Evolutionary conservation across 2,888 invertebrate genomes (phyloP).

Genomic region (Catocala sponsa): DNA sequence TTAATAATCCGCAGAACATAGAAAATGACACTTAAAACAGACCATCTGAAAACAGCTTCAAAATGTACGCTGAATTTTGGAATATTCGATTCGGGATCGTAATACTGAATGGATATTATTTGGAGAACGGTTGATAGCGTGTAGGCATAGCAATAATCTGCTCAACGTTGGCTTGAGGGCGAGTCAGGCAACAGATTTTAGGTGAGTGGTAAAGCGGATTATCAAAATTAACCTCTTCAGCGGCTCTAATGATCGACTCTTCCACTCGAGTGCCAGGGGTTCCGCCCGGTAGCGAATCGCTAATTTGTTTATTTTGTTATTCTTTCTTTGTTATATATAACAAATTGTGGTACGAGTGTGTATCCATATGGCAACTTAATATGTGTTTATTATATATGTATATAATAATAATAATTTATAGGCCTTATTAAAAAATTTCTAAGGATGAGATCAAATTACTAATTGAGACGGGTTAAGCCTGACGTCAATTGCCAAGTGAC

Average conservation of each 20-base stretch:
- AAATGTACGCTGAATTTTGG: slow-evolving; percentile 7
- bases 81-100: slow-evolving; percentile 10
- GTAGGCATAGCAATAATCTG: slow-evolving; percentile 46
- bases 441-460: too few species aligned
- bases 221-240: slow-evolving; percentile 84
- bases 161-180: slow-evolving; percentile 39
- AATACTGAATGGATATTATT: slow-evolving; percentile 11
- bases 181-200: slow-evolving; percentile 60
- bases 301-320: not conserved
- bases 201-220: slow-evolving; percentile 77
- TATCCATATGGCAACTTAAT: too few species aligned
- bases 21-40: not conserved
- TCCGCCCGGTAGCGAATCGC: slow-evolving; percentile 35
- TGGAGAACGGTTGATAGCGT: slow-evolving; percentile 34
- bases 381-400: too few species aligned
- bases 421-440: too few species aligned
- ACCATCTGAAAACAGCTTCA: not conserved
- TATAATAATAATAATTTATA: too few species aligned
- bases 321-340: not conserved
- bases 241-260: slow-evolving; percentile 77
- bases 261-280: slow-evolving; percentile 69
- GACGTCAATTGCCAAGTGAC: too few species aligned
- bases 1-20: not conserved
- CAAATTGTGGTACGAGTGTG: too few species aligned
- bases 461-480: too few species aligned